Percentiles rank a stretch among this genome's conserved stretches.
Conservation (phyloP, 2,113 vertebrate species). For the Hydropotes inermis region DNA sequence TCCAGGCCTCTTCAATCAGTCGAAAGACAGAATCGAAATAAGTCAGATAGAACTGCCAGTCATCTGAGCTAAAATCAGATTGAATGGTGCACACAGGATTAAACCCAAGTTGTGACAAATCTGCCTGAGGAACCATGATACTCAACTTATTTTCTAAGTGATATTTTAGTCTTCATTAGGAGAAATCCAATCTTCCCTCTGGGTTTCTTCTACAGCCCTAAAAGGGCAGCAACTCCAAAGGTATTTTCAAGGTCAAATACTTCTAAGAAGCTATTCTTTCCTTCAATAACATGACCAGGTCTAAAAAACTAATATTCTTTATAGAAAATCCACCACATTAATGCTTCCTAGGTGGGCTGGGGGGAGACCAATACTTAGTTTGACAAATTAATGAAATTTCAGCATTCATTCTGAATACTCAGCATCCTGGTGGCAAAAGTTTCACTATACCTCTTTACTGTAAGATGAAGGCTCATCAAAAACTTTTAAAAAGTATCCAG, state of each 20-base stretch:
- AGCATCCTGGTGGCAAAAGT: neutral
- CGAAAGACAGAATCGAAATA: conserved; percentile 98
- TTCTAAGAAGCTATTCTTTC: neutral
- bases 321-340: neutral
- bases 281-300: neutral
- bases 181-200: neutral
- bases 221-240: neutral
- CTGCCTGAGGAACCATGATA: neutral
- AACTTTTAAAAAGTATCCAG: neutral
- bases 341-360: neutral
- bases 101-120: conserved; percentile 49
- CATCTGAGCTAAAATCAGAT: conserved; percentile 92
- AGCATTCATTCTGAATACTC: neutral
- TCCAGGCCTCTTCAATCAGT: conserved; percentile 93
- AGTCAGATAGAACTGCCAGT: conserved; percentile 97
- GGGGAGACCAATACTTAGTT: neutral
- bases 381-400: neutral
- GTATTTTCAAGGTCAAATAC: neutral
- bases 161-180: neutral
- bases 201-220: neutral
- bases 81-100: conserved; percentile 66
- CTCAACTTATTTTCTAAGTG: neutral
- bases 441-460: neutral
- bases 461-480: conserved; percentile 19
- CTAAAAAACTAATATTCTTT: neutral